Base-by-base conservation (phyloP, 2,888 invertebrate genomes). In the Acleris emargana region DNA sequence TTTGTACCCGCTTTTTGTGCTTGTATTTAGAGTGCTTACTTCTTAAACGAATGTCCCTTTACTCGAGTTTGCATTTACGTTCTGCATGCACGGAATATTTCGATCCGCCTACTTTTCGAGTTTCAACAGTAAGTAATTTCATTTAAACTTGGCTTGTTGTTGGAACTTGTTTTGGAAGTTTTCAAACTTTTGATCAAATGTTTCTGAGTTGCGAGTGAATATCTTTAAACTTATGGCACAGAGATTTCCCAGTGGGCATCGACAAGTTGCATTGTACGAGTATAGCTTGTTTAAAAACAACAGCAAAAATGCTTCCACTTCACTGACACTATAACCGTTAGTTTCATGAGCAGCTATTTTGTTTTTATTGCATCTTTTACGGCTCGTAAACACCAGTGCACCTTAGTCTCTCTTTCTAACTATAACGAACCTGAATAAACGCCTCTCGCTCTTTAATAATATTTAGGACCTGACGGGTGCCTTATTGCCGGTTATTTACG, bases 401-500 rank as follows among this genome's bases (percentile, higher is more conserved):
- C 7, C 38, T 1, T n/a, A 13, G n/a, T 22, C 9, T 25, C 60
- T 42, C 43, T 11, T 11, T 57, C 49, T 18, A 25, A 50, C 43
- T n/a, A 18, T 16, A 1, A 2, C 13, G 16, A 17, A 2, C 5
- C 5, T 5, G 51, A 9, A 22, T 45, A 50, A 16, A n/a, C 11
- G 20, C 51, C 1, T 51, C 60, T 22, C 55, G 13, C 20, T 64
- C 59, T 50, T 17, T 7, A 51, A 55, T 55, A 55, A 64, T 64
- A 60, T 60, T 64, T 57, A 60, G 63, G 11, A 49, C 53, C 60
- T 60, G 64, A 51, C 64, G 32, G 43, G 53, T 25, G 51, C 61
- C 54, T 47, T 60, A 60, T 55, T 60, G 64, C 51, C 55, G 20
- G 32, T 50, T 64, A 60, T 64, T 64, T 64, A 64, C 64, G 64